Evolutionary conservation across 2,888 invertebrate species (phyloP).

Genomic region (Drosophila gaucha): DNA sequence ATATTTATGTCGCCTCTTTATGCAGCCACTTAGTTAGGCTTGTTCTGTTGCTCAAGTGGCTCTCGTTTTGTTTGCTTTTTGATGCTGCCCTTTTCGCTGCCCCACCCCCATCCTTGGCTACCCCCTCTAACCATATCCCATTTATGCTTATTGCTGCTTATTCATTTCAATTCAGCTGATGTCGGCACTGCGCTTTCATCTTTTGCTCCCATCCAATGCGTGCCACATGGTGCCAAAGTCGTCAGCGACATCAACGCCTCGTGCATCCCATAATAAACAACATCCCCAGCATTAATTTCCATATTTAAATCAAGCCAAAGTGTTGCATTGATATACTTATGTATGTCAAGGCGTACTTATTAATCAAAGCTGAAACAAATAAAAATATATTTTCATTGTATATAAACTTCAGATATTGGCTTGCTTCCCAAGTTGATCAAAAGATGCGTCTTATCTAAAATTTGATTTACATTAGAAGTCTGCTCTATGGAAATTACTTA

Average conservation of each 20-base stretch:
- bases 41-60: slow-evolving; percentile 66
- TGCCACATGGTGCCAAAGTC: slow-evolving; percentile 60
- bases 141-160: slow-evolving; percentile 45
- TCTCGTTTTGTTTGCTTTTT: slow-evolving; percentile 67
- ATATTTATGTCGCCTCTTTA: slow-evolving; percentile 58
- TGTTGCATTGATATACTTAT: slow-evolving; percentile 13
- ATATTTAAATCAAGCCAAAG: slow-evolving; percentile 18
- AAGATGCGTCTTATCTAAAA: not conserved
- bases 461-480: no score
- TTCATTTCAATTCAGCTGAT: slow-evolving; percentile 68
- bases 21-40: slow-evolving; percentile 71
- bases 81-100: slow-evolving; percentile 54
- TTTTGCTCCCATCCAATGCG: slow-evolving; percentile 37
- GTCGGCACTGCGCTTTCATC: slow-evolving; percentile 70
- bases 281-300: slow-evolving; percentile 20
- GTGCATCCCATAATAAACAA: slow-evolving; percentile 43
- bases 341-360: slow-evolving; percentile 17
- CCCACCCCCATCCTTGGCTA: not conserved
- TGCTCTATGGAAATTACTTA: not conserved
- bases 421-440: not conserved
- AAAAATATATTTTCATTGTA: not conserved
- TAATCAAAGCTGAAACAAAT: slow-evolving; percentile 11
- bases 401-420: not conserved
- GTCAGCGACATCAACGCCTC: slow-evolving; percentile 43
- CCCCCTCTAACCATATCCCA: slow-evolving; percentile 13